Base-by-base conservation (phyloP, 2,888 invertebrate genomes). In the Sinelater perroti region DNA sequence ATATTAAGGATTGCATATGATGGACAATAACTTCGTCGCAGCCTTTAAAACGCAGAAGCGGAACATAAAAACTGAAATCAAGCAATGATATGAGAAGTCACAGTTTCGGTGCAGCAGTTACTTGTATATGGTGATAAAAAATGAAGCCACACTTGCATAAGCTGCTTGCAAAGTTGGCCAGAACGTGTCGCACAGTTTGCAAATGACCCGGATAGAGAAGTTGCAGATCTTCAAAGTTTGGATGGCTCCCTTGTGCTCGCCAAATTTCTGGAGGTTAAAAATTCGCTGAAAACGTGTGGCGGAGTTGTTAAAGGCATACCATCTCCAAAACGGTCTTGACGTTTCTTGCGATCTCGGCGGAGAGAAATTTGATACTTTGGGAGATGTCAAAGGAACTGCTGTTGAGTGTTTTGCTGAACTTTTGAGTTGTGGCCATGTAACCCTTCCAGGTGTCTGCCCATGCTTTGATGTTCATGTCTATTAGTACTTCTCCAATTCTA, bases 391-490 rank as follows among this genome's bases (percentile, higher is more conserved):
- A 66, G 10, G 66, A 63, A 60, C 72, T 74, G 35, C 80, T 75
- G 31, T 66, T 66, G 13, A 83, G 66, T 50, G 67, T 64, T 3
- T 52, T 64, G 0, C 76, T 74, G 72, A 83, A 78, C 69, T 81
- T 82, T 33, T 82, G 80, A 70, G 80, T 79, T 16, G 84, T 71
- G 18, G 71, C 63, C 3, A 76, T 77, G 63, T 77, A 82, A 0
- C 78, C 80, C 64, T 83, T 84, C 83, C 83, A 84, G 63, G 82
- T 83, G 44, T 82, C 82, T 0, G 81, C 81, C 79, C 82, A 79
- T 0, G 82, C 80, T 66, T 82, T 84, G 0, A 82, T 75, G 70
- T 83, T 84, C 38, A 84, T 69, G 1, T 72, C 73, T 36, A 80
- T 78, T 1, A 83, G 78, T 26, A 81, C 71, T 62, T 80, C 77